phyloP scores from a whole-genome alignment of 35 echinoderm and acorn worm species.

The Nesometra sesokonis region DNA sequence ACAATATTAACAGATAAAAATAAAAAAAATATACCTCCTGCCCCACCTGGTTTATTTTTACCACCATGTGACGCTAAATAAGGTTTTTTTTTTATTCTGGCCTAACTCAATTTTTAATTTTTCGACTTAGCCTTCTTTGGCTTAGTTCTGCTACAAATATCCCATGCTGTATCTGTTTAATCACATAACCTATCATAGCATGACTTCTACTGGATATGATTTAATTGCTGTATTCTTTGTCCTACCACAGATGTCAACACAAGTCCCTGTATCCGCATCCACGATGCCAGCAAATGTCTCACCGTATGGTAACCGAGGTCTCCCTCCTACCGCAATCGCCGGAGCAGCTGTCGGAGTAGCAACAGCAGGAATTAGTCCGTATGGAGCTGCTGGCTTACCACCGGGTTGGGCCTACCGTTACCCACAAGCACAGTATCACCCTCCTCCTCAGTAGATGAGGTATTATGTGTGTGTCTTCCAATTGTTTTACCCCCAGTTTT shows the following conservation, averaged over 20 bases:
- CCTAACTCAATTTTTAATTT: no score
- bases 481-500: neutral
- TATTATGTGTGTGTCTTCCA: neutral
- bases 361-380: neutral
- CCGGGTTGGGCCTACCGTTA: neutral
- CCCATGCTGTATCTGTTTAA: no score
- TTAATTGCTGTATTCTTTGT: no score
- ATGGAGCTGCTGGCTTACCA: neutral
- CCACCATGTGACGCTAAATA: no score
- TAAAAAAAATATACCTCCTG: no score
- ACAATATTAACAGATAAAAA: no score
- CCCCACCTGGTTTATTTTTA: no score
- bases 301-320: neutral
- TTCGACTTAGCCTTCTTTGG: no score
- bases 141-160: no score
- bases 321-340: neutral
- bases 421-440: neutral
- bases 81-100: no score
- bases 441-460: neutral
- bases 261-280: neutral
- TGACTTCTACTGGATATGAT: no score
- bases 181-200: no score
- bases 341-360: neutral
- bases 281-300: neutral
- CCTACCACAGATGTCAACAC: neutral